Conservation (phyloP, 2,888 invertebrate species). For the Cheiracanthium punctorium region DNA sequence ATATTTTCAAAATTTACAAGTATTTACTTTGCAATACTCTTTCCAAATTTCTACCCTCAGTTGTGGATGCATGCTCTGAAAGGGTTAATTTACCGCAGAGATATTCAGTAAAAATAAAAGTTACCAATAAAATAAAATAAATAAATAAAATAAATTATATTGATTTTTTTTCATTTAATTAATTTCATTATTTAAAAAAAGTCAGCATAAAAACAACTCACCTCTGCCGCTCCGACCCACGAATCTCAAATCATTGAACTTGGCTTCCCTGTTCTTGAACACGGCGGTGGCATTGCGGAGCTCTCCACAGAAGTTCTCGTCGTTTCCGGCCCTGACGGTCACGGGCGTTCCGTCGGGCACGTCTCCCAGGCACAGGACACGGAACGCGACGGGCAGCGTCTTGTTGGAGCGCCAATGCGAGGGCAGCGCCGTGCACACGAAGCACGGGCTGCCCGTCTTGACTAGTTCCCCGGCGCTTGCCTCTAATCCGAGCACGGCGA, state of each 20-base stretch:
- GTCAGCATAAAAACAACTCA: constrained; percentile 78
- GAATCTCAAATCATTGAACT: constrained; percentile 97
- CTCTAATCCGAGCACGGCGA: constrained; percentile 78
- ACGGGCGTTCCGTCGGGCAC: constrained; percentile 94
- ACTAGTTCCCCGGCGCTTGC: constrained; percentile 86
- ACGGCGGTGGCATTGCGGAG: constrained; percentile 92
- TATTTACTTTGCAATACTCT: too few species aligned
- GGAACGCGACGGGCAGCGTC: constrained; percentile 95
- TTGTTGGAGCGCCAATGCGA: constrained; percentile 98
- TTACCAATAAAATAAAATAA: too few species aligned
- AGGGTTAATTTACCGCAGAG: too few species aligned
- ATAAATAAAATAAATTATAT: too few species aligned
- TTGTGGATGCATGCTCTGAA: too few species aligned
- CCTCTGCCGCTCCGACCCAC: constrained; percentile 98
- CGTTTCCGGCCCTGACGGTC: constrained; percentile 95
- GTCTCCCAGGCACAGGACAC: constrained; percentile 93
- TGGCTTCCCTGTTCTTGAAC: constrained; percentile 97
- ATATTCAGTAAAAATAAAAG: too few species aligned
- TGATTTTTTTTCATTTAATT: too few species aligned
- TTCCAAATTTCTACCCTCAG: too few species aligned
- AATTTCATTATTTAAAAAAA: neutral
- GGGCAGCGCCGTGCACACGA: constrained; percentile 94
- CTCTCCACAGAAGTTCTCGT: constrained; percentile 96
- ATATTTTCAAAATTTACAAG: too few species aligned
- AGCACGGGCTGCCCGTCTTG: constrained; percentile 94